These are phyloP conservation scores for Palaemon carinicauda DNA, from an alignment of 1,140 invertebrate genomes.

Conservation along the genomic window DNA sequence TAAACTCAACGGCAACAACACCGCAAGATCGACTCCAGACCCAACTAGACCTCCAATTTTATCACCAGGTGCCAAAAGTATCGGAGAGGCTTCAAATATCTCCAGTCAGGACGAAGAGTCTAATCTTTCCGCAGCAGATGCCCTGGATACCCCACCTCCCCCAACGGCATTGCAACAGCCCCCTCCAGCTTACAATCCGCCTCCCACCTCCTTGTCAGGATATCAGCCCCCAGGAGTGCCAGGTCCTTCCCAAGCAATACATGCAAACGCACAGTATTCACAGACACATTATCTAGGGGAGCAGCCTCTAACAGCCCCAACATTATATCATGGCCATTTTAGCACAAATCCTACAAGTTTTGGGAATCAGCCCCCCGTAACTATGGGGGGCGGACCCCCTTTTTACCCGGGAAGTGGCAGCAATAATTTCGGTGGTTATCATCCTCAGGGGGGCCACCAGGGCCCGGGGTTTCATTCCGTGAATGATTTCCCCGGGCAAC, in stretches of 20 bases:
- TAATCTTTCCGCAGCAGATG: slow-evolving; percentile 55
- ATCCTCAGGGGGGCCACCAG: slow-evolving; percentile 53
- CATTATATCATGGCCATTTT: slow-evolving; percentile 59
- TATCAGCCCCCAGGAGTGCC: slow-evolving; percentile 48
- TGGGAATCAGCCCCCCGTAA: slow-evolving; percentile 27
- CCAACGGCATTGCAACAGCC: slow-evolving; percentile 55
- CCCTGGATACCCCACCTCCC: slow-evolving; percentile 56
- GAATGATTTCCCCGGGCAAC: slow-evolving; percentile 57
- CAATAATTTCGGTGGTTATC: slow-evolving; percentile 49
- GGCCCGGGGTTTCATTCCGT: slow-evolving; percentile 59
- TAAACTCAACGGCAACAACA: slow-evolving; percentile 58
- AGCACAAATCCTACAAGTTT: slow-evolving; percentile 53
- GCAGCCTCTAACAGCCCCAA: slow-evolving; percentile 50
- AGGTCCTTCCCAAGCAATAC: slow-evolving; percentile 41
- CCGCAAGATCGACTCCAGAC: slow-evolving; percentile 43
- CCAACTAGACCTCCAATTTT: slow-evolving; percentile 55
- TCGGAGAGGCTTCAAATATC: slow-evolving; percentile 56
- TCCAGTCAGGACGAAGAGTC: slow-evolving; percentile 59
- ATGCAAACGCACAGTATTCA: slow-evolving; percentile 59
- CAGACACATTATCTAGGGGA: slow-evolving; percentile 46
- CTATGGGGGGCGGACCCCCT: slow-evolving; percentile 31
- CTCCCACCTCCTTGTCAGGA: slow-evolving; percentile 34
- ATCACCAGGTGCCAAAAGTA: slow-evolving; percentile 56
- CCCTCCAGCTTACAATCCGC: slow-evolving; percentile 50
- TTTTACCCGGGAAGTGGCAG: slow-evolving; percentile 46